Evolutionary conservation across 2,888 invertebrate species (phyloP), one percentile per base, ranked within the genome.

Genomic region (Oconnorella tubifera): DNA sequence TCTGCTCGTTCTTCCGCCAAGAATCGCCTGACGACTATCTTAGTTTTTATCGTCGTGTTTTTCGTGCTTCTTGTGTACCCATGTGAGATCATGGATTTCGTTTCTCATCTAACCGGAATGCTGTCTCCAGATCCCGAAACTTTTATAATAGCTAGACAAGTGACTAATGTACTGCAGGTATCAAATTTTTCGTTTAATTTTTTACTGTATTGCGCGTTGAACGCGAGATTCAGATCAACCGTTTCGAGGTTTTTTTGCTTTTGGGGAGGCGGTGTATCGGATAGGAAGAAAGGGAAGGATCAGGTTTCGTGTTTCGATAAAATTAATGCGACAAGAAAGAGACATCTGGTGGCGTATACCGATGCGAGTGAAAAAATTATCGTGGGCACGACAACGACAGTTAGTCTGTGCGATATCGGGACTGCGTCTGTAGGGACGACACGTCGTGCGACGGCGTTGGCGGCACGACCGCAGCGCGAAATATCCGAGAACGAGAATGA

Each of bases 11-110:
- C 23, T 3, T 31, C 33, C 19, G 58, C 32, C 31, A 62, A 63
- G 48, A 63, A 65, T 56, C 53, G 69, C 2, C 75, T 79, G 1
- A 79, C 79, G 1, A 76, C 77, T 27, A 78, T 78, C 0, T 70
- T 79, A n/a, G 75, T 79, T 25, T 74, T 77, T 0, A 76, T 79
- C 32, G 75, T 78, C 25, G 72, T 77, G 14, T 66, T 76, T 33
- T 79, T 78, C 65, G 73, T 79, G 1, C 71, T 78, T 48, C 71
- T 79, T 27, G 78, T 79, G 19, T 76, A 77, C 1, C 79, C 79
- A 1, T 76, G 76, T 31, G 78, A 79, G 68, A 70, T 78, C 6
- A 66, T 78, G 48, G 78, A 79, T 66, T 78, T 78, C 62, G 72
- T 74, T 23, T 60, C 72, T 29, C 62, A 67, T 51, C 33, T 65